Evolutionary conservation across 2,888 invertebrate genomes (phyloP).

Genomic region (Lordiphosa fenestrarum): DNA sequence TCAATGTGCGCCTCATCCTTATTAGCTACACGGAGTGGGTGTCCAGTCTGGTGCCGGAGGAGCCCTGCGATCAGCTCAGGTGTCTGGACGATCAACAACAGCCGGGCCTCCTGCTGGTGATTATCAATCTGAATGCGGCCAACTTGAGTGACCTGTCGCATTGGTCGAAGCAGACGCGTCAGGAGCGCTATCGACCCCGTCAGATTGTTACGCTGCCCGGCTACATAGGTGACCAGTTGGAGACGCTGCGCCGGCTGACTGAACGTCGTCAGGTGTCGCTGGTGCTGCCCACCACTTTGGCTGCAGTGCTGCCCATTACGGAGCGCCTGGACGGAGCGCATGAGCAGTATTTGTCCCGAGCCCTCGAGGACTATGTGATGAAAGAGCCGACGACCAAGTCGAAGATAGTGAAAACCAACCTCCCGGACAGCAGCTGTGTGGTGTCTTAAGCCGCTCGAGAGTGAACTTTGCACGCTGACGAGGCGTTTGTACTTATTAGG

Average conservation of each 20-base stretch:
- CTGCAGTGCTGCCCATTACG: slow-evolving; percentile 11
- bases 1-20: slow-evolving; percentile 12
- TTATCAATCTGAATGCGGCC: slow-evolving; percentile 11
- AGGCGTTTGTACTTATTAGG: too few relatives aligned
- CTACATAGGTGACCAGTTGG: slow-evolving; percentile 12
- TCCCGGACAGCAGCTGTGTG: too few relatives aligned
- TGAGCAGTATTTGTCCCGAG: slow-evolving; percentile 2
- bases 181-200: slow-evolving; percentile 10
- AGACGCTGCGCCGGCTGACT: not conserved
- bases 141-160: slow-evolving; percentile 12
- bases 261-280: not conserved
- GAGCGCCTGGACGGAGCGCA: slow-evolving; percentile 15
- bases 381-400: too few relatives aligned
- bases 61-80: not conserved
- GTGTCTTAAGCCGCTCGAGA: too few relatives aligned
- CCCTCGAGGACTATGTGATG: slow-evolving; percentile 10
- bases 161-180: slow-evolving; percentile 16
- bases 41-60: slow-evolving; percentile 6
- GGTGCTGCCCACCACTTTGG: not conserved
- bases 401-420: too few relatives aligned
- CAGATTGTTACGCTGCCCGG: slow-evolving; percentile 3
- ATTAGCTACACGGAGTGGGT: slow-evolving; percentile 19
- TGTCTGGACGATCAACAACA: not conserved
- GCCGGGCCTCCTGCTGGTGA: not conserved
- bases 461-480: too few relatives aligned